Evolutionary conservation across 1,140 invertebrate genomes (phyloP), one percentile per base, ranked within the genome.

Genomic region (Holcopasites calliopsidis): DNA sequence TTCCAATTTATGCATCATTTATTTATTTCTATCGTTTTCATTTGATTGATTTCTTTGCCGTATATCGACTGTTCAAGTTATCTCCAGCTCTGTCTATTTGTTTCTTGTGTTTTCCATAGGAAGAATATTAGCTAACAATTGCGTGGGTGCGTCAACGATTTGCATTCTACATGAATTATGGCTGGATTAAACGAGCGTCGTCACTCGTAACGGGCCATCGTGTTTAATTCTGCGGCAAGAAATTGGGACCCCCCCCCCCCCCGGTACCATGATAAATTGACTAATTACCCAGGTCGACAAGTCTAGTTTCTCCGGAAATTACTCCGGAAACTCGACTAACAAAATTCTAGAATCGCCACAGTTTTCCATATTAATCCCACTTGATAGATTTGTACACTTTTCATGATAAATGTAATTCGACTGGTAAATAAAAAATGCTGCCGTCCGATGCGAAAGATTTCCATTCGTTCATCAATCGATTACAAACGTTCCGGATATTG

Each of bases 151-250:
- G 60, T 40, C 33, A 23, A 33, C 66, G 50, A 79, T 80, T 83
- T 82, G 76, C 76, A 83, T 79, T 79, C 75, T 83, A 82, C 76
- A 52, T 42, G n/a, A 65, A 33, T 55, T 50, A 73, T 28, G 26
- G 3, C 7, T 28, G 11, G 40, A 26, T 31, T 61, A 72, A 79
- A 58, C 44, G 60, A 79, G 73, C 44, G n/a, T 72, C 42, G 42
- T 33, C n/a, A 21, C 38, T 8, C 18, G 47, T 69, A 58, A 58
- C 66, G 38, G 58, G 26, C 35, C 7, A 69, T 69, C 50, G 18
- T 16, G 66, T 44, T 50, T 44, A 69, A 69, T 57, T 69, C 35
- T 23, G 35, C 8, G 38, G 23, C 28, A 50, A 18, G 26, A 58
- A 69, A 58, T 69, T 57, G 42, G 23, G 3, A n/a, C n/a, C n/a